These are phyloP conservation scores for Andrena dorsata DNA, from an alignment of 2,888 invertebrate species.

Conservation along the genomic window DNA sequence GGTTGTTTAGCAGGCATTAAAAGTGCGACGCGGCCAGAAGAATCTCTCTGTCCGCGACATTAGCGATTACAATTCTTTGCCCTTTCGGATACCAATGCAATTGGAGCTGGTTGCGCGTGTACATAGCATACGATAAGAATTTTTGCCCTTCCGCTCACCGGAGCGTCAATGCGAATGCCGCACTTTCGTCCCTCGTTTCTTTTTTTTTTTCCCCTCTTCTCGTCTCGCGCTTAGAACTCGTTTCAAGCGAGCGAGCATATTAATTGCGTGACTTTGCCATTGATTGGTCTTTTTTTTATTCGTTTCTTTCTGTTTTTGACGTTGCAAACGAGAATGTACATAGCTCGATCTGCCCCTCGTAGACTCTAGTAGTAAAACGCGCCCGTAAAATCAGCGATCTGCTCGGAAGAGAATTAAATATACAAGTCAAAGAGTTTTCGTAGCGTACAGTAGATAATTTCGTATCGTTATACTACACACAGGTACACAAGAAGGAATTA, in stretches of 20 bases:
- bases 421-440: slow-evolving; percentile 36
- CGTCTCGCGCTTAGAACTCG: slow-evolving; percentile 18
- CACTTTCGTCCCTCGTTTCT: background rate
- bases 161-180: slow-evolving; percentile 8
- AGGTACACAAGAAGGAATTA: slow-evolving; percentile 74
- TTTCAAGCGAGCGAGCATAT: slow-evolving; percentile 15
- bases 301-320: background rate
- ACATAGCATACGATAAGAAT: slow-evolving; percentile 24
- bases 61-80: slow-evolving; percentile 27
- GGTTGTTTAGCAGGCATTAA: slow-evolving; percentile 23
- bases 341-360: background rate
- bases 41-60: slow-evolving; percentile 53
- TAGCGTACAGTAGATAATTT: slow-evolving; percentile 40
- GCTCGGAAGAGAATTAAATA: slow-evolving; percentile 41
- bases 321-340: background rate
- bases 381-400: slow-evolving; percentile 31
- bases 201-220: background rate
- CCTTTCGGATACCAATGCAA: slow-evolving; percentile 20
- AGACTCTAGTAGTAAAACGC: slow-evolving; percentile 23
- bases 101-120: slow-evolving; percentile 37
- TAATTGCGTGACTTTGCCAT: slow-evolving; percentile 16
- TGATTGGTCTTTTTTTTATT: background rate
- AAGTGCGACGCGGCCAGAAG: slow-evolving; percentile 26
- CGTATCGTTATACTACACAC: slow-evolving; percentile 57
- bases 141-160: background rate